Evolutionary conservation across 2,888 invertebrate species (phyloP), one percentile per base, ranked within the genome.

Genomic region (Cataglyphis altisquamis): DNA sequence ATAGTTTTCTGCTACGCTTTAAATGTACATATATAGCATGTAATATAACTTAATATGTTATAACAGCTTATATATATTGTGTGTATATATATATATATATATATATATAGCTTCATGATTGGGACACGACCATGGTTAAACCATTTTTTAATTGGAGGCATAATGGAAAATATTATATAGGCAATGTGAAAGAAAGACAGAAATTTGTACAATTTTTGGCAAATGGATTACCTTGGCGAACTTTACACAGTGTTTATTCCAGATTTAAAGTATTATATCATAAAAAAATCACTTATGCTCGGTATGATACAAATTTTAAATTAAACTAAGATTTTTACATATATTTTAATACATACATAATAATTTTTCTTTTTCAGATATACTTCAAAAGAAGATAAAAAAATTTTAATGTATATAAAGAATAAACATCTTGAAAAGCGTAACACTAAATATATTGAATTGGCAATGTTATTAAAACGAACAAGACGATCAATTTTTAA

Each of bases 181-280:
- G 45, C 3, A 41, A 29, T 9, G 0, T 75, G 0, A 29, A 81
- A 21, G 86, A 92, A 32, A 91, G 92, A 82, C 81, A 85, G 73
- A 92, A 91, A 70, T 94, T 94, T 85, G 86, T 90, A n/a, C 92
- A 91, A 64, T 94, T 91, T 85, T 73, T 94, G 68, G 92, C 92
- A 6, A 91, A 93, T 78, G 92, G 90, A 52, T 90, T 94, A 73
- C 93, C 93, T 15, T 89, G 87, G 87, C 90, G 94, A 86, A 86
- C 89, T 21, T 83, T 94, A 10, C 86, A 66, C 48, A 91, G 91
- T 66, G 90, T 94, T 67, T 90, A 91, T 75, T 68, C 21, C 10
- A 90, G 93, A 88, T 94, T 94, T 82, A 88, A 67, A 86, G 78
- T 60, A 68, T 83, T 93, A 15, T 87, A 89, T 83, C 1, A n/a